Conservation (phyloP, 1,140 invertebrate genomes). For the Sinella curviseta region DNA sequence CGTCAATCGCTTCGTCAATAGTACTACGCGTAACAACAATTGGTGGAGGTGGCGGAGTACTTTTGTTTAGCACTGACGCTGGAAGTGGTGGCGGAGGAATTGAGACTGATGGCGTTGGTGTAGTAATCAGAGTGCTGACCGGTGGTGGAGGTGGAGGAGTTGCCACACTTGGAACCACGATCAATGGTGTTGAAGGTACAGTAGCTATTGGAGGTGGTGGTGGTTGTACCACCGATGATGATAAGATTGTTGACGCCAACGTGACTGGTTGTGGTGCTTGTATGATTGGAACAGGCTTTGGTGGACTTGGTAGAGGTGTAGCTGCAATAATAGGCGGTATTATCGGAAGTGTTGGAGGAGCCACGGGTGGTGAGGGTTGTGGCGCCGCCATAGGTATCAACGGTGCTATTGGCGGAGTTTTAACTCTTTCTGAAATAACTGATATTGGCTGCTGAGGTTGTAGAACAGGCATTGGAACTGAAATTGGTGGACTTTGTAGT, state of each 20-base stretch:
- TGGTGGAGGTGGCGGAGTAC: background rate
- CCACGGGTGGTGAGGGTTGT: constrained; percentile 40
- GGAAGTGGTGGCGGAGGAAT: background rate
- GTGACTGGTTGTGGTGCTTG: constrained; percentile 49
- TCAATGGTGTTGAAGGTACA: background rate
- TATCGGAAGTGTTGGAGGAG: constrained; percentile 21
- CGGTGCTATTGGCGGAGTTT: background rate
- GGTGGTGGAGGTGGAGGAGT: constrained; percentile 32
- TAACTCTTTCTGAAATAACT: background rate
- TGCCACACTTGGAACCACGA: constrained; percentile 66
- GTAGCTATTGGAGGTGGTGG: constrained; percentile 71
- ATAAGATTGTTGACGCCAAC: background rate
- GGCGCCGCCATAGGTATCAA: constrained; percentile 35
- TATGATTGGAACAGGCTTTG: constrained; percentile 32
- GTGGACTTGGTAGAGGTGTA: constrained; percentile 40
- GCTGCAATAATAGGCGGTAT: constrained; percentile 48
- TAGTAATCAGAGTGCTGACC: constrained; percentile 41
- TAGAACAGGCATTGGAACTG: background rate
- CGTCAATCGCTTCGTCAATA: constrained; percentile 82
- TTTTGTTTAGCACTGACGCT: background rate
- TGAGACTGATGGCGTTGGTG: constrained; percentile 55
- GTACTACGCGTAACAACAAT: constrained; percentile 61
- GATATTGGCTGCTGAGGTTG: constrained; percentile 20
- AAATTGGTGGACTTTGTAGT: constrained; percentile 55
- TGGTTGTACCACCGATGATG: constrained; percentile 63